A percentile compares a stretch with the other conserved stretches of the same genome.
Conservation (phyloP, 2,113 vertebrate genomes). For the Saiga tatarica region DNA sequence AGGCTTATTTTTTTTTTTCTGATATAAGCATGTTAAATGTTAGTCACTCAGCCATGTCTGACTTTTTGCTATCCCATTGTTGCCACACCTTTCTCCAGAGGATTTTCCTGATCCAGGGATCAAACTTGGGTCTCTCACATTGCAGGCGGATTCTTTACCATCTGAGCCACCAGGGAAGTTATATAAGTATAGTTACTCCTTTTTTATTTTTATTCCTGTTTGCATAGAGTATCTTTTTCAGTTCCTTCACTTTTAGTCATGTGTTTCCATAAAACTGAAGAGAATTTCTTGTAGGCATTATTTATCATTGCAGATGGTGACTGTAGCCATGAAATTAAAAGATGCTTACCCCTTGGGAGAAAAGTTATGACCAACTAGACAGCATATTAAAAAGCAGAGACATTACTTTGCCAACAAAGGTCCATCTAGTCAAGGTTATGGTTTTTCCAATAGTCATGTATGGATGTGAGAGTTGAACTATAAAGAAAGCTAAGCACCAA, state of each 20-base stretch:
- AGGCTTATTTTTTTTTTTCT: background rate
- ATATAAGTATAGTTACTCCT: background rate
- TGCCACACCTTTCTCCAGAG: background rate
- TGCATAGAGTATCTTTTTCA: background rate
- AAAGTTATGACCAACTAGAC: background rate
- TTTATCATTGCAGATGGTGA: background rate
- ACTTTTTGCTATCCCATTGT: background rate
- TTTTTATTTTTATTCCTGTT: background rate
- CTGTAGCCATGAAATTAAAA: background rate
- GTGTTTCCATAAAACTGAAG: background rate
- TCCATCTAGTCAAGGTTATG: background rate
- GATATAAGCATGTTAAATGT: background rate
- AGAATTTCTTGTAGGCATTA: background rate
- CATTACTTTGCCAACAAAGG: background rate
- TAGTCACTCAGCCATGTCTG: background rate
- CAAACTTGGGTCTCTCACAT: background rate
- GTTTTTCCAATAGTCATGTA: background rate
- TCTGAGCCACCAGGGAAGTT: background rate
- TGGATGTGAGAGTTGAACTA: background rate
- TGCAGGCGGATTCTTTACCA: background rate
- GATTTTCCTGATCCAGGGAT: background rate
- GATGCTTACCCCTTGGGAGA: background rate
- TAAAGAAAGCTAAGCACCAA: background rate
- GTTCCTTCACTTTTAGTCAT: background rate
- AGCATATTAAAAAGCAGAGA: background rate